Conservation (phyloP, 1,140 invertebrate species). For the Zaprionus kolodkinae region DNA sequence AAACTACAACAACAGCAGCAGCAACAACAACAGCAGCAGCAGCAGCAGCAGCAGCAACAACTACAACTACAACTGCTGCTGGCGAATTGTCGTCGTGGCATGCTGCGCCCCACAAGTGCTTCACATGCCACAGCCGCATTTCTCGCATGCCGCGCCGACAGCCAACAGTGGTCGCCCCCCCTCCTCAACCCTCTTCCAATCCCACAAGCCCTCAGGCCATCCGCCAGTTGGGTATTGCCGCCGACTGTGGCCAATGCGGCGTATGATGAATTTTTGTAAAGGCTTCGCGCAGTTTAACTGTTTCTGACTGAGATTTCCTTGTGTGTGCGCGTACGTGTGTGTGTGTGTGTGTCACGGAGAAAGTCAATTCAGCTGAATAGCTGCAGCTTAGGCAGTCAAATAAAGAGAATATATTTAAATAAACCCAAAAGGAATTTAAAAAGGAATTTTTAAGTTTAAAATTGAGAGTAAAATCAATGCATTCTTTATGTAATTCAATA, state of each 20-base stretch:
- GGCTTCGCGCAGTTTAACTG: slow-evolving; percentile 27
- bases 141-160: slow-evolving; percentile 60
- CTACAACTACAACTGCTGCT: slow-evolving; percentile 13
- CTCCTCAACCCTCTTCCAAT: neutral
- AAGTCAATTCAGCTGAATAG: slow-evolving; percentile 22
- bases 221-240: slow-evolving; percentile 15
- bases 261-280: slow-evolving; percentile 74
- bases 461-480: neutral
- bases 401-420: neutral
- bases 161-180: slow-evolving; percentile 1
- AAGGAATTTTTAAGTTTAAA: neutral
- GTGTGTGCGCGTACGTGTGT: slow-evolving; percentile 1
- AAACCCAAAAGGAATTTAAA: neutral
- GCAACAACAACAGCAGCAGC: neutral
- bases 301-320: slow-evolving; percentile 43
- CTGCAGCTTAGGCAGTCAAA: neutral
- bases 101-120: slow-evolving; percentile 40
- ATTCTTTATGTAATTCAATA: no score
- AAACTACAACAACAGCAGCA: slow-evolving; percentile 10
- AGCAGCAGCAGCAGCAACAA: neutral
- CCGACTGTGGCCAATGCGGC: slow-evolving; percentile 67
- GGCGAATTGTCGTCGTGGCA: slow-evolving; percentile 53
- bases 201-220: neutral
- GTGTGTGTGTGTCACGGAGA: neutral
- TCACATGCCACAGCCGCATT: slow-evolving; percentile 58